Base-by-base conservation (phyloP, 2,113 vertebrate species). In the Siniperca knerii region DNA sequence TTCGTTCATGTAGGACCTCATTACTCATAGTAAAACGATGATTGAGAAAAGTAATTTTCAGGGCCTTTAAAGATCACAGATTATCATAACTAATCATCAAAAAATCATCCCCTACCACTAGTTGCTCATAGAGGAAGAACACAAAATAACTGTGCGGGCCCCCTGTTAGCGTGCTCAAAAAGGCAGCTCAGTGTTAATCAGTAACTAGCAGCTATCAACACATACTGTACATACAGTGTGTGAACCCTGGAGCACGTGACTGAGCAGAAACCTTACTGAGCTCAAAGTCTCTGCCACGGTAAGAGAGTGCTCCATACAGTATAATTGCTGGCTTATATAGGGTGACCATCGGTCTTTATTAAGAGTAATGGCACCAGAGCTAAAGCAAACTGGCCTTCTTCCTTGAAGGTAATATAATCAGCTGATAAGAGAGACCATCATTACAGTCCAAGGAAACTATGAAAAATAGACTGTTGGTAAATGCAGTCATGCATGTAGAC, bases 391-490 rank as follows among this genome's bases (percentile, higher is more conserved):
- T 55, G 87, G 58, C 75, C 85, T 86, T 84, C 62, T 77, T 64
- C 79, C 67, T 68, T 13, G 0, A 77, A 76, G 64, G 65, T 68
- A 79, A 83, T 76, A 86, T 76, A 83, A 87, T 86, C 11, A 42
- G 76, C 64, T 77, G 80, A 93, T 86, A 84, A 91, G 62, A 77
- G n/a, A 86, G 44, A 77, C 73, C 68, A 75, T 90, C 87, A 88
- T 86, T 82, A 88, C 50, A 81, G 84, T 75, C 81, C 73, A 23
- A 74, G 73, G 62, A 72, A 78, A 87, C 62, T 46, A 73, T 83
- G 77, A 86, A 75, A 85, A 77, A 87, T 67, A 50, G 74, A 42
- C 60, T 78, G 44, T 37, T 84, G 65, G 46, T 74, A 77, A 82
- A 84, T 23, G 62, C 58, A 79, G 71, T 54, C 70, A 60, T 44